These are phyloP conservation scores for Eristalinus aeneus DNA, from an alignment of 2,888 invertebrate species.

Conservation along the genomic window DNA sequence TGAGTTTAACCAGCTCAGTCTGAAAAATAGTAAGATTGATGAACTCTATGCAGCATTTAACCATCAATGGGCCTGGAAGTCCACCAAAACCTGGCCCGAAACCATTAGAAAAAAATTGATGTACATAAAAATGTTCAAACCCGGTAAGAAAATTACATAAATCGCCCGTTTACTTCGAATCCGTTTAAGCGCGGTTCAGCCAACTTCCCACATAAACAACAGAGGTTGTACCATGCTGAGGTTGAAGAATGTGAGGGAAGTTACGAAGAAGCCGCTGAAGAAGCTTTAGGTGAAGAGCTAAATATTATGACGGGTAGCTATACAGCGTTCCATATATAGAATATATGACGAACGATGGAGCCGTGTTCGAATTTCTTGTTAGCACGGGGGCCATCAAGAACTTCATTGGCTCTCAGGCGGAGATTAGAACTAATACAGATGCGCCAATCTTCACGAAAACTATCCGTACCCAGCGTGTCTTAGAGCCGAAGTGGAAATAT, in stretches of 20 bases:
- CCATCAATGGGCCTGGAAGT: not conserved
- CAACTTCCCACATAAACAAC: not conserved
- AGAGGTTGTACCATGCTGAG: not conserved
- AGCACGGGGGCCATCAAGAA: conserved; percentile 42
- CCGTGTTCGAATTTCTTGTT: conserved; percentile 43
- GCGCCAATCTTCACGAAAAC: too few species aligned
- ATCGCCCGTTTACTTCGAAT: not conserved
- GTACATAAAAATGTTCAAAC: not conserved
- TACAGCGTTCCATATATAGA: conserved; percentile 59
- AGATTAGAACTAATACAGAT: conserved; percentile 55
- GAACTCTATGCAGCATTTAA: not conserved
- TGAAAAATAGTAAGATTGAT: not conserved
- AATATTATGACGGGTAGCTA: too few species aligned
- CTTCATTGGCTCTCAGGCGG: conserved; percentile 31
- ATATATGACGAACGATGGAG: conserved; percentile 16
- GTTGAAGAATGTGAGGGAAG: not conserved
- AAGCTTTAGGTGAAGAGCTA: conserved; percentile 10
- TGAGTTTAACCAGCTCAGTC: not conserved
- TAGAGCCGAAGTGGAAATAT: too few species aligned
- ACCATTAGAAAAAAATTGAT: not conserved
- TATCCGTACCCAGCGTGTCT: too few species aligned
- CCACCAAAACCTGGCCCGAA: not conserved
- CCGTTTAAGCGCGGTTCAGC: not conserved
- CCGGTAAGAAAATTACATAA: conserved; percentile 9
- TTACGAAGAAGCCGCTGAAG: not conserved